These are phyloP conservation scores for Chrysoperla carnea DNA, from an alignment of 1,140 invertebrate species.

Conservation along the genomic window DNA sequence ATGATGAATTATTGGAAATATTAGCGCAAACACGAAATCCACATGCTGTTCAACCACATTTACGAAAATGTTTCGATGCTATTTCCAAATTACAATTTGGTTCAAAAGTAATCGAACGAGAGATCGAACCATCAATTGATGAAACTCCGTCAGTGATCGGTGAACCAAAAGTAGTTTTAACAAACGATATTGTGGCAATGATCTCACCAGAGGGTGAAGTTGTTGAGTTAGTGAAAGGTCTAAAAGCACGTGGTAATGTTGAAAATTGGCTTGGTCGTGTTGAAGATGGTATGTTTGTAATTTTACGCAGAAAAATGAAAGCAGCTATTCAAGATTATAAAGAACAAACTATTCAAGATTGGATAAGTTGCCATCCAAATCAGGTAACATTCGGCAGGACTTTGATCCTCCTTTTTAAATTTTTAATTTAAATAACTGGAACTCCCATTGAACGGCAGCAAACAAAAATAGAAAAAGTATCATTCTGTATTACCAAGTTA, in stretches of 20 bases:
- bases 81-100: constrained; percentile 66
- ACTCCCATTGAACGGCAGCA: not conserved
- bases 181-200: constrained; percentile 70
- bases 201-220: constrained; percentile 72
- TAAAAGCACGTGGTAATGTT: constrained; percentile 73
- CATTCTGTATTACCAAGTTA: too few relatives aligned
- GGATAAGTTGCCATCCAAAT: constrained; percentile 36
- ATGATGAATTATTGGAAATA: constrained; percentile 85
- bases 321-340: constrained; percentile 43
- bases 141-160: constrained; percentile 15
- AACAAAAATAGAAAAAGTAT: too few relatives aligned
- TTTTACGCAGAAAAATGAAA: constrained; percentile 56
- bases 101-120: constrained; percentile 20
- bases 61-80: constrained; percentile 80
- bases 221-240: constrained; percentile 51
- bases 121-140: constrained; percentile 17
- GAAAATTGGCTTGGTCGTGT: constrained; percentile 80
- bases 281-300: constrained; percentile 67
- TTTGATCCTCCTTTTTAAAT: too few relatives aligned
- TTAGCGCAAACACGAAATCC: constrained; percentile 74
- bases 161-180: constrained; percentile 27
- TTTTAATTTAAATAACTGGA: too few relatives aligned
- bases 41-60: constrained; percentile 70
- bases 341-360: constrained; percentile 31
- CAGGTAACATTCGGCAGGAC: constrained; percentile 16